Evolutionary conservation across 2,888 invertebrate genomes (phyloP).

Genomic region (Subacronicta megacephala): DNA sequence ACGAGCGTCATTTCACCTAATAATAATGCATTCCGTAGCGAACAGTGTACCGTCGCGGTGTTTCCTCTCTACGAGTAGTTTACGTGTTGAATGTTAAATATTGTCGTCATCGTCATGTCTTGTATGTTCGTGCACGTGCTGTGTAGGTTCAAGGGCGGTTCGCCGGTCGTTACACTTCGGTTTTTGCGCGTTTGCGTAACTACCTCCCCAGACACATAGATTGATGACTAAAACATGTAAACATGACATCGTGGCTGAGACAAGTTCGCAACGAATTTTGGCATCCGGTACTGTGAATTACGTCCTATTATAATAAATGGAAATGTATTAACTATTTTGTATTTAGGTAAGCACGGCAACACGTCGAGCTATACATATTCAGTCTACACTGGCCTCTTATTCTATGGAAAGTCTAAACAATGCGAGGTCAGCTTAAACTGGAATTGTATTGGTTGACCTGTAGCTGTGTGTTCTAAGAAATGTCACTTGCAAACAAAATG

Average conservation of each 20-base stretch:
- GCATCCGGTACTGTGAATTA: conserved; percentile 34
- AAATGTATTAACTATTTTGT: conserved; percentile 27
- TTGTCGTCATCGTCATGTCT: conserved; percentile 59
- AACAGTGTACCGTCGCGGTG: conserved; percentile 48
- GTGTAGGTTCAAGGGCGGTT: conserved; percentile 77
- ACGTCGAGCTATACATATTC: no score
- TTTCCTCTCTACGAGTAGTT: conserved; percentile 66
- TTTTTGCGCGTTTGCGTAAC: conserved; percentile 74
- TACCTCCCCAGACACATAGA: conserved; percentile 66
- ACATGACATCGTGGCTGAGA: conserved; percentile 53
- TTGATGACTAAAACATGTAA: conserved; percentile 60
- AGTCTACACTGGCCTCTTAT: no score
- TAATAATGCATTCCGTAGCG: conserved; percentile 63
- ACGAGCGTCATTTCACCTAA: conserved; percentile 48
- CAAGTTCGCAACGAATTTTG: conserved; percentile 40
- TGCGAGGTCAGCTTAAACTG: no score
- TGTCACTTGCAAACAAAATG: neutral
- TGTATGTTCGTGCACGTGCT: conserved; percentile 63
- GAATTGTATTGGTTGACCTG: no score
- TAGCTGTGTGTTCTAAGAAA: no score
- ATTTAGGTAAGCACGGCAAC: no score
- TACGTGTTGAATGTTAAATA: conserved; percentile 66
- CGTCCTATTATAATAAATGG: conserved; percentile 18
- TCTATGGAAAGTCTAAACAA: no score
- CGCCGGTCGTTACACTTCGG: conserved; percentile 73